A percentile compares a stretch with the other conserved stretches of the same genome.
These are phyloP conservation scores for Andrena chrysosceles DNA, from an alignment of 2,888 invertebrate genomes.

Conservation along the genomic window DNA sequence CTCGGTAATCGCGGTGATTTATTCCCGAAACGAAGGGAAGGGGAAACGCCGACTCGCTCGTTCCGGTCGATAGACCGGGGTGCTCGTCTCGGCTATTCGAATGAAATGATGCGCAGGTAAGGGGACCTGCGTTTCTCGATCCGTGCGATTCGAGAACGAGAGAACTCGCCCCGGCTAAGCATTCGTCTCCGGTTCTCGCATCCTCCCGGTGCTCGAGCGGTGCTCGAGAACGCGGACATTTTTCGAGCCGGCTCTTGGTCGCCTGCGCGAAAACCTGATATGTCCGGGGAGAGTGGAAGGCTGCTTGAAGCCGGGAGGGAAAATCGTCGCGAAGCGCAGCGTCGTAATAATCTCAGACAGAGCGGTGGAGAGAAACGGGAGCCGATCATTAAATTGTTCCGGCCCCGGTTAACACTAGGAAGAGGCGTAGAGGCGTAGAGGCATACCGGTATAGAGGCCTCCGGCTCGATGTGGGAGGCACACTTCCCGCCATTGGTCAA, in stretches of 20 bases:
- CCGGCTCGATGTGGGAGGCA: constrained; percentile 69
- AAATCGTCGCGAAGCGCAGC: constrained; percentile 60
- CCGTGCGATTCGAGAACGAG: constrained; percentile 4
- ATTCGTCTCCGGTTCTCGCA: neutral
- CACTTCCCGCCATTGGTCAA: constrained; percentile 81
- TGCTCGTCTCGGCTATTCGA: constrained; percentile 68
- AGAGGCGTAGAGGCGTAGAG: constrained; percentile 58
- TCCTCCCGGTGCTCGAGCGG: neutral
- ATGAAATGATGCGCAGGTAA: constrained; percentile 80
- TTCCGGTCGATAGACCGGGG: constrained; percentile 16
- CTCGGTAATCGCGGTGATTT: constrained; percentile 67
- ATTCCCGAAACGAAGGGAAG: constrained; percentile 52
- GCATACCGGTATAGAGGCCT: constrained; percentile 33
- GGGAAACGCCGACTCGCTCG: constrained; percentile 33
- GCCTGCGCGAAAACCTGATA: neutral
- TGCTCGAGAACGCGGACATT: neutral
- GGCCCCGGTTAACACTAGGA: constrained; percentile 81
- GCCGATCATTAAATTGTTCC: constrained; percentile 84
- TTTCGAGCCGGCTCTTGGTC: neutral
- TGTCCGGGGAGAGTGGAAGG: constrained; percentile 8
- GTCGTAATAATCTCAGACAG: constrained; percentile 76
- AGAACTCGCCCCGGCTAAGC: constrained; percentile 5
- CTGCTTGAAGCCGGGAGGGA: neutral
- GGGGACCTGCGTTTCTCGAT: constrained; percentile 62
- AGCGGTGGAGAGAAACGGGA: constrained; percentile 65